A percentile compares a stretch with the other conserved stretches of the same genome.
These are phyloP conservation scores for Neoitamus cyanurus DNA, from an alignment of 2,888 invertebrate genomes.

Conservation along the genomic window DNA sequence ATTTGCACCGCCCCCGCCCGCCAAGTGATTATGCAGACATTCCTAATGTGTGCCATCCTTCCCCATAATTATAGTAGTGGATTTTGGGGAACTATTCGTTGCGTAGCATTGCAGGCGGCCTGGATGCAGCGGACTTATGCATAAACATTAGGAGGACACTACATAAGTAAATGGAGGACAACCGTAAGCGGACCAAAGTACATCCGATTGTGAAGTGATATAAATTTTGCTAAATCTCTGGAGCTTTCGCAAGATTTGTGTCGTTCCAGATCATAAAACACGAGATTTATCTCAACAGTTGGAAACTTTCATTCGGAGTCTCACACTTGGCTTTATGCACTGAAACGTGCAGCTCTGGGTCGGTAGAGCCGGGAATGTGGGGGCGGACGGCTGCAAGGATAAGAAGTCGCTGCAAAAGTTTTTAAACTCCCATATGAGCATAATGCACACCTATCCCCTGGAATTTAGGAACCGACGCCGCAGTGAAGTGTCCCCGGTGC, in stretches of 20 bases:
- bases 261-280: conserved; percentile 54
- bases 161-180: conserved; percentile 12
- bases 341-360: conserved; percentile 43
- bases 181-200: conserved; percentile 9
- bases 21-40: neutral
- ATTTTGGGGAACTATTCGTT: neutral
- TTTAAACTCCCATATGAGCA: conserved; percentile 20
- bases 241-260: conserved; percentile 53
- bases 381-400: neutral
- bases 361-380: neutral
- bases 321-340: conserved; percentile 52
- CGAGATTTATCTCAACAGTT: conserved; percentile 52
- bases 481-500: neutral
- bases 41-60: neutral
- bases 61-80: neutral
- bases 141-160: neutral
- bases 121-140: neutral
- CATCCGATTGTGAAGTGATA: conserved; percentile 41
- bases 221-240: conserved; percentile 47
- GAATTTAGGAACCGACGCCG: conserved; percentile 13
- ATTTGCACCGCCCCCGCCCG: neutral
- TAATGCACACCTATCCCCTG: conserved; percentile 23
- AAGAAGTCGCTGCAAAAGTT: conserved; percentile 25
- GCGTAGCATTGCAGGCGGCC: neutral
- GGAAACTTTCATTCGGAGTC: conserved; percentile 48